Percentiles rank a stretch among this genome's conserved stretches.
phyloP scores from a whole-genome alignment of 2,888 invertebrate genomes.

The Sesia apiformis region DNA sequence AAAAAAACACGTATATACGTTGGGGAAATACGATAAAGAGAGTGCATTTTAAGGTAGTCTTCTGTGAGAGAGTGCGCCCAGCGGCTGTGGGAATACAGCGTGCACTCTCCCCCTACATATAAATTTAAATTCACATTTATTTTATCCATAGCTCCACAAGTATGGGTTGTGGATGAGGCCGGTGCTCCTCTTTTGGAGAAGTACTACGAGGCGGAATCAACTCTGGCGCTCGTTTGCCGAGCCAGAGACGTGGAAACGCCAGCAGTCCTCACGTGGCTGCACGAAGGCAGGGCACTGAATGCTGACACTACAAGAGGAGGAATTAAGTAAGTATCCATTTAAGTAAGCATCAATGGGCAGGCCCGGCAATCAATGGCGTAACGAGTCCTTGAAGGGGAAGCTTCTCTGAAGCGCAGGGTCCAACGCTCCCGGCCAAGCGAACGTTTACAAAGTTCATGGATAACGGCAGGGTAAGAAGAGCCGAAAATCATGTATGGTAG shows the following conservation, averaged over 20 bases:
- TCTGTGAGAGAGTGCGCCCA: not conserved
- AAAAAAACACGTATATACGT: too few species aligned
- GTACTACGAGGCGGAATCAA: constrained; percentile 80
- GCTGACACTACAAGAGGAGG: constrained; percentile 79
- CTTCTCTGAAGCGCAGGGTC: too few species aligned
- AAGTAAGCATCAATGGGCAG: not conserved
- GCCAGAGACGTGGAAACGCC: constrained; percentile 60
- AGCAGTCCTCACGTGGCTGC: constrained; percentile 75
- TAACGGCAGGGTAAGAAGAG: too few species aligned
- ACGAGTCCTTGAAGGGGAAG: not conserved
- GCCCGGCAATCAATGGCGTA: not conserved
- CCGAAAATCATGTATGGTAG: too few species aligned
- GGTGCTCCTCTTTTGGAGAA: constrained; percentile 78
- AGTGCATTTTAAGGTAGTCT: not conserved
- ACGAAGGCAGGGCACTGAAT: constrained; percentile 77
- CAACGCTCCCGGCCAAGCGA: too few species aligned
- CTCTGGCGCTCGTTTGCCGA: constrained; percentile 78
- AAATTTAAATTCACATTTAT: too few species aligned
- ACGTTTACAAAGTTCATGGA: too few species aligned
- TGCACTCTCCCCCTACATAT: too few species aligned
- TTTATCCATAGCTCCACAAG: constrained; percentile 75
- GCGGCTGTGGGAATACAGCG: too few species aligned
- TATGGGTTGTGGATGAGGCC: constrained; percentile 79
- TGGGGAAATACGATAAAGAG: too few species aligned
- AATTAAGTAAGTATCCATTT: constrained; percentile 68